Percentiles rank a stretch among this genome's conserved stretches.
phyloP scores from a whole-genome alignment of 2,113 vertebrate genomes.

The Dicrurus megarhynchus region DNA sequence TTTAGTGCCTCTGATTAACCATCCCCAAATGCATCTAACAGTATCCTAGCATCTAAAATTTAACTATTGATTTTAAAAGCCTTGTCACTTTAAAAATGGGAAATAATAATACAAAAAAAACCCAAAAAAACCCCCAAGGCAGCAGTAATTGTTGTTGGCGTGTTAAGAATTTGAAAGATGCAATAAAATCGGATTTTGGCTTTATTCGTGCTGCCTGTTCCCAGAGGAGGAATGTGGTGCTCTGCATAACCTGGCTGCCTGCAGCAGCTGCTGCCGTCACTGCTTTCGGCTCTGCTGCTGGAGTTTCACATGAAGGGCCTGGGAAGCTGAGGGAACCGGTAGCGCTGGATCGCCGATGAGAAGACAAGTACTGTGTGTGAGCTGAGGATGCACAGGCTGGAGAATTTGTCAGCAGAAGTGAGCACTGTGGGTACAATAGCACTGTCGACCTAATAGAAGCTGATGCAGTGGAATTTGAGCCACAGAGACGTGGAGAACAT shows the following conservation, averaged over 20 bases:
- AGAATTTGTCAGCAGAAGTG: background rate
- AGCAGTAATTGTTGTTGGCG: conserved; percentile 8
- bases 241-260: background rate
- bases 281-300: background rate
- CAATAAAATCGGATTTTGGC: conserved; percentile 34
- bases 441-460: background rate
- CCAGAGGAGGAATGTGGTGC: conserved; percentile 13
- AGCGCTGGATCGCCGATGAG: accelerated
- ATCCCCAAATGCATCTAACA: background rate
- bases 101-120: background rate
- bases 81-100: background rate
- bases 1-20: background rate
- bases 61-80: background rate
- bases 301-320: background rate
- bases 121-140: too few relatives aligned
- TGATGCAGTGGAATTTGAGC: background rate
- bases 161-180: conserved; percentile 52
- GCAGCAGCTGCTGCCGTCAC: background rate
- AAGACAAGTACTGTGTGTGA: background rate
- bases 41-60: background rate
- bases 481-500: background rate
- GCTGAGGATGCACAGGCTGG: background rate
- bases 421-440: background rate
- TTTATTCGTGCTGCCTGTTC: background rate
- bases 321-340: background rate